These are phyloP conservation scores for Nannoperca obscura DNA, from an alignment of 2,797 vertebrate genomes.

Conservation along the genomic window DNA sequence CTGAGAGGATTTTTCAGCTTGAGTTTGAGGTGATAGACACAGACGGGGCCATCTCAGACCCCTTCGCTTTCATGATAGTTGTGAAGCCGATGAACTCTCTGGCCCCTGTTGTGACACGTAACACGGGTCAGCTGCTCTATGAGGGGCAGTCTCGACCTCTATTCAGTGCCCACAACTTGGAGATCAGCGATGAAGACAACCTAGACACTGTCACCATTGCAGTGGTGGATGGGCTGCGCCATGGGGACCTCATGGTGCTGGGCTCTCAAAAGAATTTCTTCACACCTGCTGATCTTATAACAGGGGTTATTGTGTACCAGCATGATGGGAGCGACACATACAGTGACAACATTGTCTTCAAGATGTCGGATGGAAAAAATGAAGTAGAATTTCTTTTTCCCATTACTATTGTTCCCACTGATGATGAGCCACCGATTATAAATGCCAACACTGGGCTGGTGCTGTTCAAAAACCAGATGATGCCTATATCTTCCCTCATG, in stretches of 20 bases:
- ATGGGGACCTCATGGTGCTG: conserved; percentile 89
- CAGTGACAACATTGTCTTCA: conserved; percentile 94
- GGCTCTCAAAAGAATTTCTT: conserved; percentile 87
- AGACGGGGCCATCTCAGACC: conserved; percentile 92
- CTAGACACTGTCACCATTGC: conserved; percentile 87
- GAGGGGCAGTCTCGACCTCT: conserved; percentile 95
- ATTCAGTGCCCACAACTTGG: conserved; percentile 87
- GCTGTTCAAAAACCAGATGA: conserved; percentile 92
- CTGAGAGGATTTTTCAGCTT: conserved; percentile 93
- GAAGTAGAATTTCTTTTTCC: conserved; percentile 96
- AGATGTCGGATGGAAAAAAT: conserved; percentile 92
- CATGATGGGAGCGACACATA: conserved; percentile 93
- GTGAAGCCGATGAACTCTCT: conserved; percentile 96
- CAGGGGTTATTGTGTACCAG: conserved; percentile 90
- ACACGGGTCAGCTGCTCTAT: conserved; percentile 95
- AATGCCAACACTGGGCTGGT: conserved; percentile 93
- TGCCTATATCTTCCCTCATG: conserved; percentile 85
- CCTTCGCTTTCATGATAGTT: conserved; percentile 95
- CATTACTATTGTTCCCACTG: conserved; percentile 93
- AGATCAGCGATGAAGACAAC: conserved; percentile 94
- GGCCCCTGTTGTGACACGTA: conserved; percentile 92
- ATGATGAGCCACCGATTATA: conserved; percentile 93
- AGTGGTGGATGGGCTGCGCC: conserved; percentile 91
- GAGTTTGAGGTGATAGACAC: conserved; percentile 94
- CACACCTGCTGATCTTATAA: conserved; percentile 87